Conservation (phyloP, 1,140 invertebrate species). For the Platorchestia sp. region DNA sequence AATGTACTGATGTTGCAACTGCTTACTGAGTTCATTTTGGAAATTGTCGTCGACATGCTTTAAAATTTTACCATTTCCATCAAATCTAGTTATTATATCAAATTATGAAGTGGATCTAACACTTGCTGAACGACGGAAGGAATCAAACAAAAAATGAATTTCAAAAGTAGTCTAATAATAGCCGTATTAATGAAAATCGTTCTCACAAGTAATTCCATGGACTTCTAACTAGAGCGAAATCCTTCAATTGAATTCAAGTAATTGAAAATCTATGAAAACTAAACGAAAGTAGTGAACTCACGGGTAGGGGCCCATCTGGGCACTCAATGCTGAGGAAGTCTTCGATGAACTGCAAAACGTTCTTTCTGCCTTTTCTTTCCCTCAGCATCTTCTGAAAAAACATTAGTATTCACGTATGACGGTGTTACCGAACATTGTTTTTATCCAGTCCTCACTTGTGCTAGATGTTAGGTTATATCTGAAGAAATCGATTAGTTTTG, state of each 20-base stretch:
- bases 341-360: background rate
- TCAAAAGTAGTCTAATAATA: background rate
- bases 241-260: background rate
- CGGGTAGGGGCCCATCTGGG: background rate
- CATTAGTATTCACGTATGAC: too few relatives aligned
- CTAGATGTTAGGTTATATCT: too few relatives aligned
- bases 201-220: background rate
- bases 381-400: background rate
- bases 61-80: too few relatives aligned
- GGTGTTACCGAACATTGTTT: too few relatives aligned
- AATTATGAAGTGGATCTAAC: background rate
- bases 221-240: background rate
- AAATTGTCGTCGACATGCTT: too few relatives aligned
- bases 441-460: too few relatives aligned
- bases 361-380: background rate
- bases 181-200: background rate
- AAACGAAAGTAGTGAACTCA: background rate
- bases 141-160: background rate
- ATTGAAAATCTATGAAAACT: too few relatives aligned
- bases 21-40: too few relatives aligned
- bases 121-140: background rate
- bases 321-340: background rate
- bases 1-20: too few relatives aligned
- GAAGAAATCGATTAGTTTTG: too few relatives aligned
- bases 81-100: too few relatives aligned